phyloP scores from a whole-genome alignment of 2,888 invertebrate genomes.

The Spisula subtruncata region DNA sequence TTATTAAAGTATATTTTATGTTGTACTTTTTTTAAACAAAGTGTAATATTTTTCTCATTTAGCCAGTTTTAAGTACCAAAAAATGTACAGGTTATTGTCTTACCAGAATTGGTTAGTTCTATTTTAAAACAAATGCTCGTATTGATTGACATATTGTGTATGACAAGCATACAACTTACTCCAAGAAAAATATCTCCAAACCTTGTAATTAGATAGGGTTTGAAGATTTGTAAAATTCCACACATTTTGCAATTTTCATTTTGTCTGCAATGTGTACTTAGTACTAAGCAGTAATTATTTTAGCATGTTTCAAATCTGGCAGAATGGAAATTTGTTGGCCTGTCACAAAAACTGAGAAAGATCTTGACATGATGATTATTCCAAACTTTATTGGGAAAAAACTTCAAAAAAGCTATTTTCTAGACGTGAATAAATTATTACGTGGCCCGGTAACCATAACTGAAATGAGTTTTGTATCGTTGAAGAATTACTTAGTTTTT shows the following conservation, averaged over 20 bases:
- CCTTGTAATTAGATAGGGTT: neutral
- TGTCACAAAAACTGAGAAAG: neutral
- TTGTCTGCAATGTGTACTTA: neutral
- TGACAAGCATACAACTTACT: conserved; percentile 2
- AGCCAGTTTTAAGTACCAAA: neutral
- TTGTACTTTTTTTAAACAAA: neutral
- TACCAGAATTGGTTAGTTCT: neutral
- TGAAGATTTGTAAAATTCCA: conserved; percentile 21
- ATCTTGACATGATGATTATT: neutral
- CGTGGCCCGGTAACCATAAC: neutral
- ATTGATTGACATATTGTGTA: neutral
- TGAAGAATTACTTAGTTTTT: neutral
- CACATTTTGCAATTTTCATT: neutral
- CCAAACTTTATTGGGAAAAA: neutral
- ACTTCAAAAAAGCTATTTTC: neutral
- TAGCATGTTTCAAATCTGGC: conserved; percentile 15
- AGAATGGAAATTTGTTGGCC: neutral
- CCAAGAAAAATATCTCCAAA: neutral
- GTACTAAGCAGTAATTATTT: neutral
- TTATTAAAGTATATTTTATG: neutral
- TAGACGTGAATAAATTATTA: neutral
- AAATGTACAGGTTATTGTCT: neutral
- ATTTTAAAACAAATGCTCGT: neutral
- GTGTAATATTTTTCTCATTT: neutral
- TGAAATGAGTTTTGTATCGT: neutral